A percentile compares a stretch with the other conserved stretches of the same genome.
These are phyloP conservation scores for Dryas iulia DNA, from an alignment of 1,140 invertebrate species.

Conservation along the genomic window DNA sequence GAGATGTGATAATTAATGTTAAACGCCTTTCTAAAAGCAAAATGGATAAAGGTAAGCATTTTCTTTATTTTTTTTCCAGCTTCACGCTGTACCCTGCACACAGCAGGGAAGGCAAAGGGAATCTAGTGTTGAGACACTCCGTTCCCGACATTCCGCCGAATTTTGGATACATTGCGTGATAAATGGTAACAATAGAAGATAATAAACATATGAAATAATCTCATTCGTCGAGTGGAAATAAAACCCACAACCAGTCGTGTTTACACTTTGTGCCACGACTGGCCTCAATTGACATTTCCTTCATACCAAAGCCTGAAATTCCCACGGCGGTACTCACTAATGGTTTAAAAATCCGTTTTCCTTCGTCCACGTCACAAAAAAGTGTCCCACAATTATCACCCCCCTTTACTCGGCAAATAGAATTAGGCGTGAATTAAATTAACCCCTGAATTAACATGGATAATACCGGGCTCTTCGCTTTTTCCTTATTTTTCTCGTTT, in stretches of 20 bases:
- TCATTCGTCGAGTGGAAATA: too few species aligned
- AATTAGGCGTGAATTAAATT: slow-evolving; percentile 79
- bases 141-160: too few species aligned
- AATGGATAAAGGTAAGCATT: slow-evolving; percentile 1
- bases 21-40: slow-evolving; percentile 29
- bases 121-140: too few species aligned
- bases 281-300: not conserved
- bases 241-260: too few species aligned
- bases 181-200: too few species aligned
- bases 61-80: not conserved
- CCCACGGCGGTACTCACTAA: slow-evolving; percentile 37
- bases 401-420: slow-evolving; percentile 74
- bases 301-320: slow-evolving; percentile 23
- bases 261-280: too few species aligned
- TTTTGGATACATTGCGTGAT: too few species aligned
- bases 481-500: slow-evolving; percentile 64
- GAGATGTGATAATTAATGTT: slow-evolving; percentile 37
- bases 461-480: slow-evolving; percentile 62
- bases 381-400: slow-evolving; percentile 72
- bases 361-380: slow-evolving; percentile 57
- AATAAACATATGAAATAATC: too few species aligned
- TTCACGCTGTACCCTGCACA: not conserved
- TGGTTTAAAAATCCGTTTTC: slow-evolving; percentile 44
- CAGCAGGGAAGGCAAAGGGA: too few species aligned
- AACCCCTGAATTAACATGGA: slow-evolving; percentile 76